These are phyloP conservation scores for Sanderia malayensis DNA, from an alignment of 30 jellyfish, hydroid and myxozoan genomes.

Conservation along the genomic window DNA sequence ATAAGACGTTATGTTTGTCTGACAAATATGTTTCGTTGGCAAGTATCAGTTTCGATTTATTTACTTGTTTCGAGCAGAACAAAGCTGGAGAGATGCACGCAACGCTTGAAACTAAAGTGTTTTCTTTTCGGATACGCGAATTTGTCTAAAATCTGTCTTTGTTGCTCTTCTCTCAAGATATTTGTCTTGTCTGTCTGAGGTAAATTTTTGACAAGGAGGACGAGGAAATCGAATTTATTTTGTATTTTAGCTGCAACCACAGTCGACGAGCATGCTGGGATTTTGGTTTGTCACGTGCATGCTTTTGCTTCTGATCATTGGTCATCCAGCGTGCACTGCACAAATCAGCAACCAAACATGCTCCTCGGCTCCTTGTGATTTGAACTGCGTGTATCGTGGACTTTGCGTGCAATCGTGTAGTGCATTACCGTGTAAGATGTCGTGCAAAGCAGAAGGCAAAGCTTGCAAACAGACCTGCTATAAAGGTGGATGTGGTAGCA, in stretches of 20 bases:
- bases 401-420: slow-evolving; percentile 28
- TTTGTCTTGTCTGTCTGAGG: background rate
- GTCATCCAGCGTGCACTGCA: background rate
- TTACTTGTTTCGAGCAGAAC: too few relatives aligned
- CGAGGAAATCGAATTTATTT: too few relatives aligned
- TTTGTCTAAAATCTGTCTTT: too few relatives aligned
- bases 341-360: background rate
- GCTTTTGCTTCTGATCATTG: background rate
- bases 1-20: too few relatives aligned
- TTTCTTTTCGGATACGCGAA: too few relatives aligned
- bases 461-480: slow-evolving; percentile 34
- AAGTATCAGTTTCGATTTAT: too few relatives aligned
- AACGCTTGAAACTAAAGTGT: too few relatives aligned
- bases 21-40: too few relatives aligned
- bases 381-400: background rate
- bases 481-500: slow-evolving; percentile 14
- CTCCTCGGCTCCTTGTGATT: slow-evolving; percentile 6
- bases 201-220: background rate
- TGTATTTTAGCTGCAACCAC: background rate
- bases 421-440: slow-evolving; percentile 26
- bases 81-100: too few relatives aligned
- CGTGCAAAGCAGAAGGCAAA: slow-evolving; percentile 9
- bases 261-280: background rate
- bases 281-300: background rate
- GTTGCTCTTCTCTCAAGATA: too few relatives aligned